Evolutionary conservation across 2,797 vertebrate species (phyloP).

Genomic region (Trachops cirrhosus): DNA sequence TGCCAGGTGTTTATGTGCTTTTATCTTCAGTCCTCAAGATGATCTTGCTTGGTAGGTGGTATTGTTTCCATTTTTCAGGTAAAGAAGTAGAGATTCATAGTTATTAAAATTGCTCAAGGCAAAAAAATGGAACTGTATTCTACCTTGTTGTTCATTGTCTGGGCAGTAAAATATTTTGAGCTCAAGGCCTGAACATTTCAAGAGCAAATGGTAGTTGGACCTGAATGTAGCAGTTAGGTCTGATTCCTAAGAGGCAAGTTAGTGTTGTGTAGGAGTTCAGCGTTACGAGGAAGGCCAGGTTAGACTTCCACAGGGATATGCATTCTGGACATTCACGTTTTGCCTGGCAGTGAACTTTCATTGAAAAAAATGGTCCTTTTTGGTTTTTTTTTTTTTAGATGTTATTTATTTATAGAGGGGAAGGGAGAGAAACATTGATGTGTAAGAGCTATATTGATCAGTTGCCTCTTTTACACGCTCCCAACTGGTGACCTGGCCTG

Average conservation of each 20-base stretch:
- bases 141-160: neutral
- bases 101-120: neutral
- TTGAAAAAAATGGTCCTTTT: neutral
- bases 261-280: neutral
- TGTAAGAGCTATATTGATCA: too few species aligned
- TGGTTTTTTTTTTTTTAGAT: too few species aligned
- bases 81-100: neutral
- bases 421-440: too few species aligned
- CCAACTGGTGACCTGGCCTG: too few species aligned
- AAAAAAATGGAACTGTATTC: neutral
- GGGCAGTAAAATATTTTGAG: neutral
- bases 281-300: neutral
- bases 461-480: too few species aligned
- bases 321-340: neutral
- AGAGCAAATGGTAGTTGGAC: neutral
- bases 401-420: too few species aligned
- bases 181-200: neutral
- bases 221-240: neutral
- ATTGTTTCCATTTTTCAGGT: neutral
- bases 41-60: neutral
- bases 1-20: neutral
- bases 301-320: neutral
- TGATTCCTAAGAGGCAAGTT: neutral
- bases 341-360: neutral
- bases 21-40: neutral